Evolutionary conservation across 2,113 vertebrate species (phyloP).

Genomic region (Megalops atlanticus): DNA sequence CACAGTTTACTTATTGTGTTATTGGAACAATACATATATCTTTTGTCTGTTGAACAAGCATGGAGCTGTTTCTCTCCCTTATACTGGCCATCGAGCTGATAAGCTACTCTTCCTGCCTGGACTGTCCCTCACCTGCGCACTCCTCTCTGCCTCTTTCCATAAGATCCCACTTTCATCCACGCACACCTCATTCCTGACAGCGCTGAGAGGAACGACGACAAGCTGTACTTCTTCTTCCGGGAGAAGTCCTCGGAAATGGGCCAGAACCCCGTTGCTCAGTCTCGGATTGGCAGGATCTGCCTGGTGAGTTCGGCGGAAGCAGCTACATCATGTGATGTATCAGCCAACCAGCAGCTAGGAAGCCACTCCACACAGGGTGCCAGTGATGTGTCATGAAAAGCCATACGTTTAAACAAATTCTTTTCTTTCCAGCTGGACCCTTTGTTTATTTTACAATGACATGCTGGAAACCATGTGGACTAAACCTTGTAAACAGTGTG

Average conservation of each 20-base stretch:
- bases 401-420: background rate
- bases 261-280: slow-evolving; percentile 89
- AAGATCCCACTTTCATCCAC: slow-evolving; percentile 93
- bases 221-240: slow-evolving; percentile 99
- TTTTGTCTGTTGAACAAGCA: background rate
- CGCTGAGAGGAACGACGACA: slow-evolving; percentile 92
- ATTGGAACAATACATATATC: background rate
- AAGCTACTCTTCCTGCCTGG: background rate
- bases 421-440: background rate
- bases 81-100: background rate
- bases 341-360: background rate
- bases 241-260: slow-evolving; percentile 91
- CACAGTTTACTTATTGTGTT: background rate
- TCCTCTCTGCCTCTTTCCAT: slow-evolving; percentile 20
- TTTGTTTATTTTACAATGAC: slow-evolving; percentile 13
- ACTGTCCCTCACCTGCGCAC: slow-evolving; percentile 10
- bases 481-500: slow-evolving; percentile 9
- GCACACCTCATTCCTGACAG: slow-evolving; percentile 97
- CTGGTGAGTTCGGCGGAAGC: slow-evolving; percentile 73
- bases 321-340: background rate
- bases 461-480: background rate
- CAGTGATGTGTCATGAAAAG: background rate
- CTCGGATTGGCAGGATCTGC: slow-evolving; percentile 95
- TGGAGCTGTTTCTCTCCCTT: background rate
- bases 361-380: background rate